Base-by-base conservation (phyloP, 2,888 invertebrate species). In the Synergus gifuensis region DNA sequence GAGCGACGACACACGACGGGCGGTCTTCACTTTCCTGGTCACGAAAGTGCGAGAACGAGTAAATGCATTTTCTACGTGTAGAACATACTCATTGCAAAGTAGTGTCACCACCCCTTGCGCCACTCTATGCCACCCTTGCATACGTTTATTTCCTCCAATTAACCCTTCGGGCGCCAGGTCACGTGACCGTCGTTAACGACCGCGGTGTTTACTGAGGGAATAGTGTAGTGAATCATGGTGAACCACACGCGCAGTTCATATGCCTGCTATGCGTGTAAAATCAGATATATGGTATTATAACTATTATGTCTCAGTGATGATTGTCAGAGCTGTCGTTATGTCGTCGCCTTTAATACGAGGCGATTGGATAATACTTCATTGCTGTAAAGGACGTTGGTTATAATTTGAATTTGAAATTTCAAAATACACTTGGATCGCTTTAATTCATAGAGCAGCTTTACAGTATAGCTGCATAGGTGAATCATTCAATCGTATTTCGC, bases 61-160 rank as follows among this genome's bases (percentile, higher is more conserved):
- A 73, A 73, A 79, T 79, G 82, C 82, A 78, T 81, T 79, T 63
- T 62, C 63, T 76, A 44, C 28, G 42, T 62, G 42, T 42, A 76
- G 44, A 12, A 76, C 28, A 62, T 60, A 60, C 54, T 78, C 78
- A 69, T 22, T 54, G 44, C 42, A 12, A 58, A 64, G 60, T 46
- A 42, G 78, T 54, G 63, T 76, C 79, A 67, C 40, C 82, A 80
- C 83, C 82, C 81, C 81, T 81, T 82, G 58, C 76, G 58, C 63
- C 76, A 69, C 67, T 78, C 80, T 67, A 62, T 64, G 69, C 77
- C 79, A 64, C 78, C 76, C 69, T 64, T 69, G 82, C 81, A 79
- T 82, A 83, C 85, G 82, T 84, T 89, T 88, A 89, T 88, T 88
- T 88, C 90, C 88, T 91, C 91, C 91, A 91, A 91, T 91, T 91